Conservation (phyloP, 2,888 invertebrate genomes). For the Globia sparganii region DNA sequence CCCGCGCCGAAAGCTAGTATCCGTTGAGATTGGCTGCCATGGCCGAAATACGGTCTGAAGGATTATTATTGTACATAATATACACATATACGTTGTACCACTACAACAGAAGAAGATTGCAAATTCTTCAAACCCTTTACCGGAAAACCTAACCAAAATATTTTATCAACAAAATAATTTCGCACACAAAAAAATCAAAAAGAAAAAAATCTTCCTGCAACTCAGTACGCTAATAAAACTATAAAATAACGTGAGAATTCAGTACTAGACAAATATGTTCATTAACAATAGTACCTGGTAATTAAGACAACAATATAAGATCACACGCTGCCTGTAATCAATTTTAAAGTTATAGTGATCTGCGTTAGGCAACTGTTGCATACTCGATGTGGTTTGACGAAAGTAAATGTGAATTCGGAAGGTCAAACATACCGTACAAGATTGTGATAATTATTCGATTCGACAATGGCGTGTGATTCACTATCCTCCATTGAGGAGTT, state of each 20-base stretch:
- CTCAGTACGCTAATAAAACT: not conserved
- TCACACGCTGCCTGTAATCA: constrained; percentile 34
- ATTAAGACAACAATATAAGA: constrained; percentile 32
- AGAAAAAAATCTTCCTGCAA: not conserved
- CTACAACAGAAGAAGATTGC: too few species aligned
- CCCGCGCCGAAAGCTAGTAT: not conserved
- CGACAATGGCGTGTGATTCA: not conserved
- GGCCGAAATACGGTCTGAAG: not conserved
- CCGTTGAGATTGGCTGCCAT: not conserved
- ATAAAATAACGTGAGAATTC: constrained; percentile 2
- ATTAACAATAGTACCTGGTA: constrained; percentile 24
- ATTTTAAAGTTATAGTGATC: constrained; percentile 36
- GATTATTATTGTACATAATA: too few species aligned
- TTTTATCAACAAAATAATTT: not conserved
- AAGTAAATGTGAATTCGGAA: constrained; percentile 29
- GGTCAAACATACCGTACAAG: constrained; percentile 4
- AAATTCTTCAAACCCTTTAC: too few species aligned
- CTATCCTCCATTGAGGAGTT: not conserved
- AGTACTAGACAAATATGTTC: not conserved
- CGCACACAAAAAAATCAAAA: not conserved
- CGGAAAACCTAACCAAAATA: not conserved
- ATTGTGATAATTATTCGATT: constrained; percentile 12
- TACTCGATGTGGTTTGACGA: constrained; percentile 24
- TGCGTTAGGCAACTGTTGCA: constrained; percentile 44
- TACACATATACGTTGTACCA: too few species aligned